Base-by-base conservation (phyloP, 2,888 invertebrate species). In the Falcaria lacertinaria region DNA sequence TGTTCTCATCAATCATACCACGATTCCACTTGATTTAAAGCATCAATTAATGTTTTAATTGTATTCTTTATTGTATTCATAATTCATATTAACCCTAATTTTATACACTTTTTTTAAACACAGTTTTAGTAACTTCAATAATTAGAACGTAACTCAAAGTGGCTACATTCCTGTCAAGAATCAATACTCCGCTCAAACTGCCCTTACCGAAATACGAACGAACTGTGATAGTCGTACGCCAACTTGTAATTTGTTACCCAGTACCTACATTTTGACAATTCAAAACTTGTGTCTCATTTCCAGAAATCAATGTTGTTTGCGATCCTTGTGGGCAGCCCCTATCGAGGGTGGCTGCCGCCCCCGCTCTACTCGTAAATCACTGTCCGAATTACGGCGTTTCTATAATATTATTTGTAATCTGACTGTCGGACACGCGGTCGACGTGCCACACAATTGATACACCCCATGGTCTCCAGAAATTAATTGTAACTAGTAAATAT, bases 331-430 rank as follows among this genome's bases (percentile, higher is more conserved):
- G 69, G 63, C 74, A 68, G 63, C 63, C 80, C 79, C 74, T 73
- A 59, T 62, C 50, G 66, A 80, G 87, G 87, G 87, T 86, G 85
- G 84, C 70, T 54, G 44, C 68, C 80, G 75, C 85, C 88, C 87
- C 86, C 83, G 74, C 74, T 80, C 74, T 86, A 89, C 28, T 28
- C 28, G 28, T 89, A 89, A 89, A 89, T 88, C 88, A 88, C 83
- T 87, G 88, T 87, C 87, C 83, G 76, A 85, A 84, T 87, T 86
- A 85, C 84, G 71, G 73, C 77, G 80, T 80, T 85, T 82, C 83
- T 86, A 81, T 80, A 83, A 85, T 78, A 81, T n/a, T n/a, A n/a
- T 79, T 80, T 76, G 78, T 80, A 80, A 80, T 78, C 78, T 76
- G 64, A 54, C 45, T 56, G 64, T 61, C 56, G 74, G 73, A 71